Conservation (phyloP, 1,140 invertebrate genomes). For the Drosophila auraria region DNA sequence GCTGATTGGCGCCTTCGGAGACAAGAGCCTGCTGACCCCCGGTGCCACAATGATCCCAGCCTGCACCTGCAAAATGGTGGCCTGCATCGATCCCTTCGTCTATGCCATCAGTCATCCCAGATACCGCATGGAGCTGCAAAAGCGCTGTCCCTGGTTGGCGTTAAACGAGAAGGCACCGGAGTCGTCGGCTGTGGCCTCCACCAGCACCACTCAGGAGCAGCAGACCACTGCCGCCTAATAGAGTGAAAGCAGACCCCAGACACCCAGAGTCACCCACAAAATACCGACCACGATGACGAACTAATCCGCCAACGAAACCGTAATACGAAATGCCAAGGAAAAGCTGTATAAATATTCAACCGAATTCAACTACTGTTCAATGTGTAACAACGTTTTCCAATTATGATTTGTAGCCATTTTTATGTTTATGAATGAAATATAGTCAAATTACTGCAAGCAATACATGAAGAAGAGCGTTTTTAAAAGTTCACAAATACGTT, state of each 20-base stretch:
- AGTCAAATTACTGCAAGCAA: slow-evolving; percentile 51
- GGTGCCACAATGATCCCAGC: slow-evolving; percentile 95
- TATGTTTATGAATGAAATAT: slow-evolving; percentile 54
- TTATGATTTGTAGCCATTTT: slow-evolving; percentile 54
- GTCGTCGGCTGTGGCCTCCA: slow-evolving; percentile 77
- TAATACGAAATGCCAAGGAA: slow-evolving; percentile 59
- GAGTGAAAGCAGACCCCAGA: slow-evolving; percentile 79
- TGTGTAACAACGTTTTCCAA: slow-evolving; percentile 20
- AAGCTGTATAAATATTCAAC: slow-evolving; percentile 49
- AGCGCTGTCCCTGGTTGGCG: slow-evolving; percentile 88
- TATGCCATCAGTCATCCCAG: slow-evolving; percentile 96
- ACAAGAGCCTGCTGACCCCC: slow-evolving; percentile 91
- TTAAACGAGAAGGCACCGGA: slow-evolving; percentile 87
- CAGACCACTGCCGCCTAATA: slow-evolving; percentile 73
- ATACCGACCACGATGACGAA: slow-evolving; percentile 35
- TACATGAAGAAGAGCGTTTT: neutral
- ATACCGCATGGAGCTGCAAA: slow-evolving; percentile 90
- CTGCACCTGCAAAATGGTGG: slow-evolving; percentile 92
- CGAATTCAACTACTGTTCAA: slow-evolving; percentile 2
- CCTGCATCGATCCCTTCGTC: slow-evolving; percentile 94
- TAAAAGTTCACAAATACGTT: too few relatives aligned
- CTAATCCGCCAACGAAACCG: slow-evolving; percentile 28
- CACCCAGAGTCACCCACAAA: neutral
- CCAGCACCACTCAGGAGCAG: slow-evolving; percentile 83
- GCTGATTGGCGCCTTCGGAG: slow-evolving; percentile 93